Evolutionary conservation across 2,888 invertebrate genomes (phyloP), one percentile per base, ranked within the genome.

Genomic region (Zele albiditarsus): DNA sequence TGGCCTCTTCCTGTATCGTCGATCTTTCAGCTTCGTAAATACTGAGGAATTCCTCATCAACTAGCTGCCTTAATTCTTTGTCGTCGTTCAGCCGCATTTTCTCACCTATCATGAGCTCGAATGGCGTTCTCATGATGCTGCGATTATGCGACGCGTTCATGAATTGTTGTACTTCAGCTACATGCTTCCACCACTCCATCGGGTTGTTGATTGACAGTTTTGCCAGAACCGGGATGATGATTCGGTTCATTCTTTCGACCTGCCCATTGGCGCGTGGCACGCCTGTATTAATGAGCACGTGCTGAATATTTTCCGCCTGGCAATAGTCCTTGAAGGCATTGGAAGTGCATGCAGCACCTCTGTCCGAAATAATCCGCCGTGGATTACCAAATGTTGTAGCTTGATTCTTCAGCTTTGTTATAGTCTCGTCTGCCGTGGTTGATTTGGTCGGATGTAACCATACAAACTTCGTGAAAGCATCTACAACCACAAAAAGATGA

Each of bases 401-500:
- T 49, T 81, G 79, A 5, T 16, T 73, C 3, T 20, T 63, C 10
- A 80, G 27, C 14, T 70, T 46, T 12, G 75, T 65, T 1, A 79
- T 0, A 0, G 71, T 72, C 71, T 85, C 84, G 28, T 80, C 79
- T 0, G 83, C 8, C 8, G 33, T 33, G 3, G 33, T 33, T 5
- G 33, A 33, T 33, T 33, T 33, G 4, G 33, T 33, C 33, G 33
- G 33, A 33, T 33, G 8, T 8, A 85, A 12, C 84, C 84, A 85
- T 0, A 76, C 77, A 73, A 84, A 85, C 72, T 86, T 86, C 0
- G 83, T 78, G 73, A 84, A 84, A 6, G 69, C 80, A 67, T 86
- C 85, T 10, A 85, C 72, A 3, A 86, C 78, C 2, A 71, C 82
- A n/a, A 86, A 81, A 10, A 86, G 74, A 70, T 86, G 79, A 62